Conservation (phyloP, 2,113 vertebrate genomes). For the Puntigrus tetrazona region DNA sequence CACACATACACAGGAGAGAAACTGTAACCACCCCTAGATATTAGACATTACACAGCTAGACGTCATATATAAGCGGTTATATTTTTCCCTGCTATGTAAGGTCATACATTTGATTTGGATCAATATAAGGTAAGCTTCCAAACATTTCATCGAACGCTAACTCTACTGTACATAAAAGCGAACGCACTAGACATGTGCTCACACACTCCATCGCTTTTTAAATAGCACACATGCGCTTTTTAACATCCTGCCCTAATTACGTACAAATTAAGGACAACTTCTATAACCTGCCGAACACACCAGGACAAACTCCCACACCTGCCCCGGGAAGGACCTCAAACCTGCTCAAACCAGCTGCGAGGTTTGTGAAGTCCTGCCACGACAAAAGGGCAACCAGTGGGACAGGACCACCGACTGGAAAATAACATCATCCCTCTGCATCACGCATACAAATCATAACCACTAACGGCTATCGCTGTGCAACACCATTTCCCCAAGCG, state of each 20-base stretch:
- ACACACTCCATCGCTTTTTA: not conserved
- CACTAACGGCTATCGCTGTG: not conserved
- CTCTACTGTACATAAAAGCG: not conserved
- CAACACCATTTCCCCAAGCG: not conserved
- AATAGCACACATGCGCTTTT: slow-evolving; percentile 6
- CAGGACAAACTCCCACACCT: slow-evolving; percentile 10
- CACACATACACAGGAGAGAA: not conserved
- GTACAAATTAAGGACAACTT: not conserved
- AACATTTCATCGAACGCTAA: not conserved
- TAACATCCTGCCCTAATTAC: slow-evolving; percentile 22
- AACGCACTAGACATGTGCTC: not conserved
- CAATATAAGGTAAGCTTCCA: not conserved
- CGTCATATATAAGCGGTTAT: not conserved
- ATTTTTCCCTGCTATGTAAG: not conserved
- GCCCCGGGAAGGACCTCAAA: not conserved
- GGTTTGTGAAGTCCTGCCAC: slow-evolving; percentile 13
- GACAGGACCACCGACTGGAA: slow-evolving; percentile 1
- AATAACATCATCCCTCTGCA: slow-evolving; percentile 4
- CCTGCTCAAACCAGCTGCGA: not conserved
- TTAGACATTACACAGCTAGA: not conserved
- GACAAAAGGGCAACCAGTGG: slow-evolving; percentile 27
- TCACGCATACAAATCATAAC: not conserved
- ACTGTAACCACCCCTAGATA: not conserved
- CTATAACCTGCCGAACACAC: not conserved
- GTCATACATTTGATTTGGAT: not conserved